Evolutionary conservation across 2,113 vertebrate species (phyloP).

Genomic region (Phycodurus eques): DNA sequence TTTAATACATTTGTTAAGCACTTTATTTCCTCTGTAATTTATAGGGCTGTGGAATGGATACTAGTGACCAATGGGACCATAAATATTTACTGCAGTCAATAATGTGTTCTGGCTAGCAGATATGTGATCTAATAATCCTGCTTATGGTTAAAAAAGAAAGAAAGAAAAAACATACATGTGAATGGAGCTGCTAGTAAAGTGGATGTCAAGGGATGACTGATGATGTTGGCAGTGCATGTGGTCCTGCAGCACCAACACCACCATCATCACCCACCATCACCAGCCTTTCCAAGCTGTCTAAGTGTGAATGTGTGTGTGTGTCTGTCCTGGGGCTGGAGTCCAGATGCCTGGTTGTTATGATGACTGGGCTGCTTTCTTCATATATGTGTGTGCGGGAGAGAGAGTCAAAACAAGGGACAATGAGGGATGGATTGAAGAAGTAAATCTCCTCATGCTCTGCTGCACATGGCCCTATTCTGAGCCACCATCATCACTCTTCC

Average conservation of each 20-base stretch:
- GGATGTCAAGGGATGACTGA: constrained; percentile 12
- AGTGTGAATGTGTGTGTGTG: constrained; percentile 21
- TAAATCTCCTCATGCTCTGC: constrained; percentile 26
- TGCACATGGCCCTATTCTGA: constrained; percentile 7
- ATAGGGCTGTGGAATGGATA: background rate
- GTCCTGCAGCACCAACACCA: constrained; percentile 2
- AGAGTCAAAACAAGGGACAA: constrained; percentile 11
- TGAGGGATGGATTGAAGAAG: constrained; percentile 27
- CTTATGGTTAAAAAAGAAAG: constrained; percentile 9
- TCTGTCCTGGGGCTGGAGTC: constrained; percentile 25
- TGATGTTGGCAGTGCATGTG: constrained; percentile 2
- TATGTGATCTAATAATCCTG: background rate
- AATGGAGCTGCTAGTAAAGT: constrained; percentile 10
- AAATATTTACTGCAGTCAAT: constrained; percentile 1
- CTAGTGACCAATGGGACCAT: background rate
- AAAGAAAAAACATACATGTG: constrained; percentile 6
- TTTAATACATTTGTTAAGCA: too few relatives aligned
- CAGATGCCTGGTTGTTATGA: constrained; percentile 42
- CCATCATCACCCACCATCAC: constrained; percentile 6
- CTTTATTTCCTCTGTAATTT: background rate
- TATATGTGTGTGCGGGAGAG: constrained; percentile 7
- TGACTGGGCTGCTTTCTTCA: constrained; percentile 46
- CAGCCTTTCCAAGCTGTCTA: constrained; percentile 3
- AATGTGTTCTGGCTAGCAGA: background rate
- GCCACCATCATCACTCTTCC: constrained; percentile 24